phyloP scores from a whole-genome alignment of 2,888 invertebrate species.

The Arctia plantaginis region DNA sequence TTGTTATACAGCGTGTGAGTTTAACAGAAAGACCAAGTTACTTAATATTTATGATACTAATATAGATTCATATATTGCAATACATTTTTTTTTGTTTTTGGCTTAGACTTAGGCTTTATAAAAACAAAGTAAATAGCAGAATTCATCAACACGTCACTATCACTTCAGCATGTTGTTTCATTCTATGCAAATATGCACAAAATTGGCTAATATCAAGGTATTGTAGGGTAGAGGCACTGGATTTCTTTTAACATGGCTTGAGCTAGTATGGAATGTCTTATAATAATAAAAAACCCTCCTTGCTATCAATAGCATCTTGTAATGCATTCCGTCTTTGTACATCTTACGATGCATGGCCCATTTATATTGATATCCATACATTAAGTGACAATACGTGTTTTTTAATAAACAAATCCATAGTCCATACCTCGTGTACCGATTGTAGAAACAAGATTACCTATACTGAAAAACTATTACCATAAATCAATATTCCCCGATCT shows the following conservation, averaged over 20 bases:
- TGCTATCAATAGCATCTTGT: neutral
- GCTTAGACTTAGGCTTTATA: too few relatives aligned
- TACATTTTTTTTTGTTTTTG: too few relatives aligned
- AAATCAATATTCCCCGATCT: slow-evolving; percentile 63
- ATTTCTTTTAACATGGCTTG: neutral
- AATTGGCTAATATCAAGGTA: neutral
- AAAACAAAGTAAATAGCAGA: too few relatives aligned
- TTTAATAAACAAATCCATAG: slow-evolving; percentile 34
- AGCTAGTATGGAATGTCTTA: neutral
- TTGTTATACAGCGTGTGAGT: too few relatives aligned
- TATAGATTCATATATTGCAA: too few relatives aligned
- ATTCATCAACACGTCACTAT: too few relatives aligned
- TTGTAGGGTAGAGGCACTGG: neutral
- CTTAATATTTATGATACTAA: too few relatives aligned
- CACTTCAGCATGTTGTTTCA: too few relatives aligned
- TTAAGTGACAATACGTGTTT: slow-evolving; percentile 34
- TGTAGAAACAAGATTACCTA: slow-evolving; percentile 32
- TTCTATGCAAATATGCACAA: neutral
- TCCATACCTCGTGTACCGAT: slow-evolving; percentile 26
- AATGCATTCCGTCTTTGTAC: neutral
- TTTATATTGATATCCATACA: slow-evolving; percentile 12
- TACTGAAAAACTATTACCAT: slow-evolving; percentile 54
- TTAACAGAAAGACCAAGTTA: too few relatives aligned
- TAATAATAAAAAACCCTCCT: neutral
- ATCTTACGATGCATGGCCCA: neutral